Conservation (phyloP, 2,797 vertebrate species). For the Morus bassanus region DNA sequence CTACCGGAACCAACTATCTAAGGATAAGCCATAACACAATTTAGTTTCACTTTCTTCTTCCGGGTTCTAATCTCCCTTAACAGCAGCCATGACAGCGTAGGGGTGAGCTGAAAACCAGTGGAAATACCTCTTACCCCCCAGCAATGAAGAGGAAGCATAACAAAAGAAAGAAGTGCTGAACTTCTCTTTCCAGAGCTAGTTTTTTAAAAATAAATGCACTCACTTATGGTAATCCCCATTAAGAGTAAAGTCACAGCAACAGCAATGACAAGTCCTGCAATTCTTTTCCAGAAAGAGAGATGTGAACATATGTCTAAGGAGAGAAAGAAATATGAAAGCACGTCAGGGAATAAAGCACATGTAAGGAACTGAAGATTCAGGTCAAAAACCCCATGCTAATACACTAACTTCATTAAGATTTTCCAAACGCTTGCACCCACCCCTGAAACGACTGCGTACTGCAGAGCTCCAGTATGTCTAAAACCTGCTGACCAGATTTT, state of each 20-base stretch:
- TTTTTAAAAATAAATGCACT: not conserved
- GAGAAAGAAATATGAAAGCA: not conserved
- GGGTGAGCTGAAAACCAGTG: not conserved
- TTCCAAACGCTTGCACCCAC: not conserved
- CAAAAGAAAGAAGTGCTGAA: rapidly evolving
- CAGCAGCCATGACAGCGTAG: not conserved
- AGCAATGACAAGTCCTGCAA: not conserved
- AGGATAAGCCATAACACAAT: not conserved
- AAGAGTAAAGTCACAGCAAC: not conserved
- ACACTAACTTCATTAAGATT: not conserved
- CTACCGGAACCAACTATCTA: not conserved
- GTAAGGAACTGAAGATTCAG: not conserved
- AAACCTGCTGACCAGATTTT: not conserved
- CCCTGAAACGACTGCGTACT: too few relatives aligned
- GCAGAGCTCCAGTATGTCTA: not conserved
- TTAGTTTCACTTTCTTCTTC: not conserved
- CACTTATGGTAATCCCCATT: not conserved
- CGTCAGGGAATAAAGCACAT: rapidly evolving
- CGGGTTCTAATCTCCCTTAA: too few relatives aligned
- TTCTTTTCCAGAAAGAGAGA: not conserved
- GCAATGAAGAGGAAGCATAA: not conserved
- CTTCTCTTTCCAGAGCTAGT: not conserved
- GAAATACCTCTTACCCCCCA: too few relatives aligned
- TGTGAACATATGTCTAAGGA: too few relatives aligned
- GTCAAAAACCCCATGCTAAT: not conserved